Conservation (phyloP, 1,140 invertebrate species). For the Pantala flavescens region DNA sequence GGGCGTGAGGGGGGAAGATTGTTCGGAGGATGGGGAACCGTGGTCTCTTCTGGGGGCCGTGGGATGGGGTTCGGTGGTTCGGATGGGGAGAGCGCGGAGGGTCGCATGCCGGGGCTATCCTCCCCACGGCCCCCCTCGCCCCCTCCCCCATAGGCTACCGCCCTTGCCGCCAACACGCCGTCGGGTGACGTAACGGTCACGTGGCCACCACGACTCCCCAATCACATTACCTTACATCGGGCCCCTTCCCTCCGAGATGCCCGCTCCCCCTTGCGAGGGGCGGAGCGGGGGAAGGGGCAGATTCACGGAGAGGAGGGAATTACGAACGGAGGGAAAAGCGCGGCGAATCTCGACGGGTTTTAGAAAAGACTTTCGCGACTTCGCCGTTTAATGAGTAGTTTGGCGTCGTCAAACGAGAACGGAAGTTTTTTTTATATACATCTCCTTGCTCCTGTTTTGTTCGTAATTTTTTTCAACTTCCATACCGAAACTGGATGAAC, state of each 20-base stretch:
- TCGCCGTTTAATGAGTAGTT: no score
- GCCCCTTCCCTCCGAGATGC: background rate
- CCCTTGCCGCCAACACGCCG: background rate
- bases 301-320: no score
- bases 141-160: background rate
- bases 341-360: no score
- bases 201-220: background rate
- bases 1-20: background rate
- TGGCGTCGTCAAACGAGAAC: no score
- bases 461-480: no score
- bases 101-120: background rate
- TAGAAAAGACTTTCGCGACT: no score
- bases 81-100: background rate
- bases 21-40: background rate
- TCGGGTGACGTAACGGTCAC: constrained; percentile 6
- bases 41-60: background rate
- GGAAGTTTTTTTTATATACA: no score
- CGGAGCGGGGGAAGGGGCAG: no score
- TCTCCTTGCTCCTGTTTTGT: no score
- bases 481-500: no score
- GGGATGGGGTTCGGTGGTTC: background rate
- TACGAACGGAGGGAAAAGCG: no score
- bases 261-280: no score
- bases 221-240: background rate
- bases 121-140: background rate